These are phyloP conservation scores for Sylvia borin DNA, from an alignment of 2,797 vertebrate species.

Conservation along the genomic window DNA sequence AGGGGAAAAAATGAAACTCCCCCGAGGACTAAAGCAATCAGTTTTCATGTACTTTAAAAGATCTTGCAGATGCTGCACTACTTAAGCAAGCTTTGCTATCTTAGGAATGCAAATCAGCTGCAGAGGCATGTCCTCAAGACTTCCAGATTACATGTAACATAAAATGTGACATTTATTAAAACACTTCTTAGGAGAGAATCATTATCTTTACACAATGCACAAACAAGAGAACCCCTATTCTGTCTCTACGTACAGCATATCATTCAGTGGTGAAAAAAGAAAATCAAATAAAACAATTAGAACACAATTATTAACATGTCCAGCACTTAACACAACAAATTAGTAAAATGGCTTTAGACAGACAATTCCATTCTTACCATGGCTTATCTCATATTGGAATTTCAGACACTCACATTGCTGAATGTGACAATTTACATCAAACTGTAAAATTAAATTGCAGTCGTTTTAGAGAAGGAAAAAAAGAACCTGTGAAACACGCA, in stretches of 20 bases:
- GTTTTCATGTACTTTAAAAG: background rate
- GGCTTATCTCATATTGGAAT: background rate
- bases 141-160: background rate
- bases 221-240: background rate
- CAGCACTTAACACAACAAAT: background rate
- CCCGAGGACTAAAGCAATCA: background rate
- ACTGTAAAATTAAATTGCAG: background rate
- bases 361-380: background rate
- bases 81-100: background rate
- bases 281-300: background rate
- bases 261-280: background rate
- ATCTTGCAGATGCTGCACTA: background rate
- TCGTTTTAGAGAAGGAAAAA: background rate
- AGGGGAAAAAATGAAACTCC: background rate
- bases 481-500: background rate
- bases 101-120: conserved; percentile 53
- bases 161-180: background rate
- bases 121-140: conserved; percentile 8
- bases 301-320: background rate
- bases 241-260: background rate
- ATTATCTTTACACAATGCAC: background rate
- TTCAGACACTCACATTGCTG: background rate
- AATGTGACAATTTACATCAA: background rate
- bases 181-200: background rate
- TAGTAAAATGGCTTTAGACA: background rate